These are phyloP conservation scores for Sprattus sprattus DNA, from an alignment of 2,113 vertebrate genomes.

Conservation along the genomic window DNA sequence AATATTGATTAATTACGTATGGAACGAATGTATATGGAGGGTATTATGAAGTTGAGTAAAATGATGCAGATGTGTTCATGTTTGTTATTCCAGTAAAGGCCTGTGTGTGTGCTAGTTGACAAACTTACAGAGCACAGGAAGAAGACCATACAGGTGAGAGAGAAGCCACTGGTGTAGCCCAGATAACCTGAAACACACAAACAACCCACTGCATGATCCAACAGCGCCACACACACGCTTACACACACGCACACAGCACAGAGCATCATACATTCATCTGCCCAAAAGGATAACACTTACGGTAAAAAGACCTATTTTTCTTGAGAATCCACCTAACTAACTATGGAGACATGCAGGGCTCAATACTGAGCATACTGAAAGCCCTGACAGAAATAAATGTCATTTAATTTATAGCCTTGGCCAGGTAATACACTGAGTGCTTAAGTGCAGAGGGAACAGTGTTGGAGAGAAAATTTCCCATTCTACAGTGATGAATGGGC, in stretches of 20 bases:
- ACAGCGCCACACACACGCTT: slow-evolving; percentile 20
- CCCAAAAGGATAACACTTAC: background rate
- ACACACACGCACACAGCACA: slow-evolving; percentile 25
- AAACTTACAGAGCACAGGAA: slow-evolving; percentile 92
- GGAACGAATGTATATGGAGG: background rate
- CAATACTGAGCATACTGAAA: background rate
- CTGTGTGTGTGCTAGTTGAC: background rate
- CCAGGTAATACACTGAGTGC: background rate
- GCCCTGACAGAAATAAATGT: background rate
- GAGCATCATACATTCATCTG: background rate
- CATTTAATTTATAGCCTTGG: slow-evolving; percentile 6
- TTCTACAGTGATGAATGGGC: background rate
- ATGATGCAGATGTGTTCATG: background rate
- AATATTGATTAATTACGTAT: background rate
- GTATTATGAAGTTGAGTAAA: background rate
- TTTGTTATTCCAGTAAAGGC: background rate
- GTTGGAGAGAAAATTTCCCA: background rate
- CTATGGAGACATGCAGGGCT: background rate
- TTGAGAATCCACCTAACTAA: background rate
- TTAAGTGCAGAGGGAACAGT: background rate
- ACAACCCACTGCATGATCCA: background rate
- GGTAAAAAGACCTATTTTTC: background rate
- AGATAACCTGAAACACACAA: slow-evolving; percentile 83
- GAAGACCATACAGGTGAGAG: slow-evolving; percentile 97
- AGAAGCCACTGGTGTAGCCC: slow-evolving; percentile 97